A percentile compares a stretch with the other conserved stretches of the same genome.
Conservation (phyloP, 2,797 vertebrate species). For the Thamnophis elegans region DNA sequence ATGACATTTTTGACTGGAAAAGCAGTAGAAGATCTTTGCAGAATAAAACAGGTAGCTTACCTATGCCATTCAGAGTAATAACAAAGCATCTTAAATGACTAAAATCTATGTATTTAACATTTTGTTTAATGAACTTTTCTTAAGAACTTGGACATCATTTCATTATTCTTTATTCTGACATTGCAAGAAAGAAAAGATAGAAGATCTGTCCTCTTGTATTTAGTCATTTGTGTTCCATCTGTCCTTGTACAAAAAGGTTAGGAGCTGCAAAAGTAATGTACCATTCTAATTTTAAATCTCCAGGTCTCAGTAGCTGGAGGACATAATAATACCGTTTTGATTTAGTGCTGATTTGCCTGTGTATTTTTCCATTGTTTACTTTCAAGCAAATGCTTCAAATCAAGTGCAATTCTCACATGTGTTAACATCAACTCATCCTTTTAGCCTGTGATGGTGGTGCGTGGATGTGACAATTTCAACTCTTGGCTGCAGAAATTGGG, state of each 20-base stretch:
- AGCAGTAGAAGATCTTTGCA: constrained; percentile 94
- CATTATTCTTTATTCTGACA: neutral
- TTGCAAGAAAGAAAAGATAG: neutral
- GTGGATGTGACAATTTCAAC: neutral
- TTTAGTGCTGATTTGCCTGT: neutral
- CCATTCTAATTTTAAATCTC: neutral
- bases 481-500: neutral
- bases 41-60: constrained; percentile 93
- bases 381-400: neutral
- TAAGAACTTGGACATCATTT: neutral
- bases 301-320: neutral
- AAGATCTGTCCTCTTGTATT: neutral
- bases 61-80: constrained; percentile 9
- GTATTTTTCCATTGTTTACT: neutral
- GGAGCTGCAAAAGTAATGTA: neutral
- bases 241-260: neutral
- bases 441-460: neutral
- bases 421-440: neutral
- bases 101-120: neutral
- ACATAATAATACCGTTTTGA: neutral
- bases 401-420: neutral
- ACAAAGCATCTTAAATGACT: neutral
- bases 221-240: neutral
- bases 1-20: constrained; percentile 98
- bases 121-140: neutral